phyloP scores from a whole-genome alignment of 1,140 invertebrate species.

The Euura lappo region DNA sequence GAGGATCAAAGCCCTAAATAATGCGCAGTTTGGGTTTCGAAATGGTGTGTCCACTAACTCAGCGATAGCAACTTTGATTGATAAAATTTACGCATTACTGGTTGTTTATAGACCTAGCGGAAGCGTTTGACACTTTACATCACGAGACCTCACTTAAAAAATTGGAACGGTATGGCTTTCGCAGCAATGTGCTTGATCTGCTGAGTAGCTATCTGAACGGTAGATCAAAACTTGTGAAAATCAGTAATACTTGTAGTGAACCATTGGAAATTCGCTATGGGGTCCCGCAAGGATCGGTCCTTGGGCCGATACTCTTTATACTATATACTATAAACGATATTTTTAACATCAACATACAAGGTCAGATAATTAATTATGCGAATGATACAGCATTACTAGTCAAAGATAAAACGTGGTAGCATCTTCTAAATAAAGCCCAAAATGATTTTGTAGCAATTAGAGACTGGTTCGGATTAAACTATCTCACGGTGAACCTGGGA shows the following conservation, averaged over 20 bases:
- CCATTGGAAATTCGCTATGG: conserved; percentile 9
- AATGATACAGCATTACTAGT: too few relatives aligned
- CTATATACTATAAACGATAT: too few relatives aligned
- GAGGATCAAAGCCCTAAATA: neutral
- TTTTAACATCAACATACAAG: too few relatives aligned
- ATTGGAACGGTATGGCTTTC: conserved; percentile 33
- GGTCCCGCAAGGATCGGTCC: conserved; percentile 27
- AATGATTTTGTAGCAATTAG: too few relatives aligned
- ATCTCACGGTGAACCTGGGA: too few relatives aligned
- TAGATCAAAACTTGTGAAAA: conserved; percentile 33
- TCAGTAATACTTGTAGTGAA: conserved; percentile 16
- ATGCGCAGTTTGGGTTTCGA: neutral
- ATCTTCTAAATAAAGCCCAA: too few relatives aligned
- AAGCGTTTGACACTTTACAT: conserved; percentile 40
- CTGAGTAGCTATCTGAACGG: conserved; percentile 36
- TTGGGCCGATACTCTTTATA: conserved; percentile 27
- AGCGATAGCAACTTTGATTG: neutral
- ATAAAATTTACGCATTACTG: neutral
- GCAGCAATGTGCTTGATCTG: conserved; percentile 27
- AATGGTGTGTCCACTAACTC: neutral
- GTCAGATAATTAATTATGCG: too few relatives aligned
- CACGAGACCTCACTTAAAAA: conserved; percentile 36
- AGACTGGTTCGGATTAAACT: too few relatives aligned
- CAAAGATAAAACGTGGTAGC: too few relatives aligned
- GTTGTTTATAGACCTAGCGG: conserved; percentile 27